Evolutionary conservation across 2,797 vertebrate genomes (phyloP), one percentile per base, ranked within the genome.

Genomic region (Pangasius sanitwongsei): DNA sequence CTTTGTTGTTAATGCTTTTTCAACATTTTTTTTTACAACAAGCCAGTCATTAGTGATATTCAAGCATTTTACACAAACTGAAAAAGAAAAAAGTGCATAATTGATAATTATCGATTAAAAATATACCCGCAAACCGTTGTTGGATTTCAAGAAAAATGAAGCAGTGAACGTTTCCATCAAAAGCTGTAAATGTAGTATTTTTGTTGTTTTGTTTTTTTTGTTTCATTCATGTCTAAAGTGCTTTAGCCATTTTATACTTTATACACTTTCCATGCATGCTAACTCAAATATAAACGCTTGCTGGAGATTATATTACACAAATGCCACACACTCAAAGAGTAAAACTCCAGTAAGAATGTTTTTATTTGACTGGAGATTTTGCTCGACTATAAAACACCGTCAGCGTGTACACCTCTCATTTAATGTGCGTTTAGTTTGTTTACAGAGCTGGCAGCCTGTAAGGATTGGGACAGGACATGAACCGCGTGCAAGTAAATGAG

Each of bases 401-500:
- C 25, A 4, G n/a, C 18, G 41, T 11, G 2, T 81, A 25, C 75
- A n/a, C 7, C 20, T 11, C 31, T 13, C 48, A 28, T 41, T 53
- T 83, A 15, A 25, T 12, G n/a, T 20, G 25, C 1, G 28, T 65
- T 20, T 18, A 20, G 55, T 74, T 85, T 86, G 85, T 82, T 81
- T 87, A 82, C 57, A 5, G 75, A 89, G 12, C 86, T 87, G 57
- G 59, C 72, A 31, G n/a, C 25, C 48, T 48, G 74, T 53, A 81
- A 23, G 69, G 20, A 83, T 57, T 57, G 13, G 57, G 48, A 48
- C 69, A 85, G 78, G 16, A 31, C 75, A 13, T 78, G 88, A 48
- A 57, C 70, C 74, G 70, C 61, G 82, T 72, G 87, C 53, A 80
- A 83, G 88, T 91, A 87, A 90, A 92, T 74, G 55, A 83, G 81